Evolutionary conservation across 1,140 invertebrate species (phyloP).

Genomic region (Aphelenchoides avenae): DNA sequence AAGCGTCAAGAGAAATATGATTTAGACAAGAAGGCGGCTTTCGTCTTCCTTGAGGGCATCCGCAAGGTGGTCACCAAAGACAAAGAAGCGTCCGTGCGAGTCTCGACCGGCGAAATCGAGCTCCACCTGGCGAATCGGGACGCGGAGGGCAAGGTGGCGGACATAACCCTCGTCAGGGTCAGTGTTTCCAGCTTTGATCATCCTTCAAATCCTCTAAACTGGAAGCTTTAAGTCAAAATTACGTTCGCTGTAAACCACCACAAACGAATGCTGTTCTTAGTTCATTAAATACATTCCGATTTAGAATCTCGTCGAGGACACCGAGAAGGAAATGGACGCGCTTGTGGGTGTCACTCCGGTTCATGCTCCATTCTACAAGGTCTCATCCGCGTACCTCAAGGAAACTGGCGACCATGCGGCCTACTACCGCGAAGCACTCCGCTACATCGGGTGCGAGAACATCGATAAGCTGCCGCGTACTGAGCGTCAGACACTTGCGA

Average conservation of each 20-base stretch:
- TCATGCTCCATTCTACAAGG: constrained; percentile 89
- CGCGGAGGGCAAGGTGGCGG: constrained; percentile 23
- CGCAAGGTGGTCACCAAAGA: constrained; percentile 43
- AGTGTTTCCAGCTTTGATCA: no score
- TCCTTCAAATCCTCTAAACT: no score
- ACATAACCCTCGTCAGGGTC: constrained; percentile 36
- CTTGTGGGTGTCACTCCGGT: constrained; percentile 85
- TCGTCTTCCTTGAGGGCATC: constrained; percentile 39
- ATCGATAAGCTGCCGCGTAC: constrained; percentile 64
- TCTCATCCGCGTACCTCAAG: constrained; percentile 81
- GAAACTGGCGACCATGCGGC: constrained; percentile 80
- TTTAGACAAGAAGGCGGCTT: constrained; percentile 38
- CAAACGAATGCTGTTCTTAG: constrained; percentile 9
- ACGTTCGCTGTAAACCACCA: no score
- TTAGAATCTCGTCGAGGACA: constrained; percentile 78
- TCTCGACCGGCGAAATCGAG: constrained; percentile 41
- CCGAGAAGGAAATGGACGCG: constrained; percentile 77
- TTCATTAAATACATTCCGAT: constrained; percentile 37
- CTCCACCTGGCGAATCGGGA: constrained; percentile 33
- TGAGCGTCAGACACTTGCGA: constrained; percentile 69
- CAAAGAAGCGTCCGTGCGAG: constrained; percentile 41
- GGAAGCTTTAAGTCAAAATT: no score
- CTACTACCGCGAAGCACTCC: constrained; percentile 89
- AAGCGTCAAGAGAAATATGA: not conserved
- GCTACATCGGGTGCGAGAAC: constrained; percentile 87